Evolutionary conservation across 2,113 vertebrate species (phyloP).

Genomic region (Oreochromis niloticus): DNA sequence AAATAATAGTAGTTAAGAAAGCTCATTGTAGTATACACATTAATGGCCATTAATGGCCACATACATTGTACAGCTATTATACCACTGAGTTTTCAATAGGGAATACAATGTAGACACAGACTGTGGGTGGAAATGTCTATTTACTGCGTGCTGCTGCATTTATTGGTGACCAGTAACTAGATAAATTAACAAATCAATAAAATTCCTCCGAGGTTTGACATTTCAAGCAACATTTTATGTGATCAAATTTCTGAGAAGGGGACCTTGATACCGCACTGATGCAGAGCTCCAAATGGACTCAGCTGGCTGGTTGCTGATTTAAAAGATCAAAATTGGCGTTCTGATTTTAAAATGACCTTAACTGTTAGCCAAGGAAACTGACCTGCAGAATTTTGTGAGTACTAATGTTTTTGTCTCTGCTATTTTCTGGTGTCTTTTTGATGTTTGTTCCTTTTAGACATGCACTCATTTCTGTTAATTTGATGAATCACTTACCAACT

Average conservation of each 20-base stretch:
- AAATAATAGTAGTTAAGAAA: background rate
- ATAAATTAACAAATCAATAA: slow-evolving; percentile 35
- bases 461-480: background rate
- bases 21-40: background rate
- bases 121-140: background rate
- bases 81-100: background rate
- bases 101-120: background rate
- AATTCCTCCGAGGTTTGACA: slow-evolving; percentile 23
- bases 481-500: background rate
- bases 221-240: slow-evolving; percentile 45
- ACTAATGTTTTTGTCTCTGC: background rate
- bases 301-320: slow-evolving; percentile 1
- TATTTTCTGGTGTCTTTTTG: background rate
- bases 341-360: slow-evolving; percentile 27
- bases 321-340: slow-evolving; percentile 44
- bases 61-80: background rate
- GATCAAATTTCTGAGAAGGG: slow-evolving; percentile 23
- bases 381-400: background rate
- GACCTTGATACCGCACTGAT: background rate
- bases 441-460: background rate
- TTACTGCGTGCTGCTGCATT: background rate
- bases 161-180: slow-evolving; percentile 6
- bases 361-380: slow-evolving; percentile 6
- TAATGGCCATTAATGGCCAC: background rate
- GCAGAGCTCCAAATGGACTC: slow-evolving; percentile 25